phyloP scores from a whole-genome alignment of 2,888 invertebrate genomes.

The Aelia acuminata region DNA sequence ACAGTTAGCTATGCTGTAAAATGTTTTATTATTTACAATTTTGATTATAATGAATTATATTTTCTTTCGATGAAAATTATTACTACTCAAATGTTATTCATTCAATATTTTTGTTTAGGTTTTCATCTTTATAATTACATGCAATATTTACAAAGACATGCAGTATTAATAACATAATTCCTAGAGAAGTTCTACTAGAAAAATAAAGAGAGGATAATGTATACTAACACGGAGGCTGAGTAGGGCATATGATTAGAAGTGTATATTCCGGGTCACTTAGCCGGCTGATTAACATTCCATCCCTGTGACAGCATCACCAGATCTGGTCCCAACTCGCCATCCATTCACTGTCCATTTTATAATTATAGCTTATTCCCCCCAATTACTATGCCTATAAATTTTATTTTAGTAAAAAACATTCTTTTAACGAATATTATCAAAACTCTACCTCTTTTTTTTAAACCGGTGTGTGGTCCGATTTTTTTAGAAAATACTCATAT shows the following conservation, averaged over 20 bases:
- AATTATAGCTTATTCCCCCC: neutral
- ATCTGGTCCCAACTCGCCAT: neutral
- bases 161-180: neutral
- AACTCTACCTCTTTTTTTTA: neutral
- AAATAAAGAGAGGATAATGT: neutral
- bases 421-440: neutral
- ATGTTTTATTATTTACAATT: no score
- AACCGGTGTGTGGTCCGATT: neutral
- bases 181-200: neutral
- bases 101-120: no score
- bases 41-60: no score
- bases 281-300: conserved; percentile 41
- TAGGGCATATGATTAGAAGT: neutral
- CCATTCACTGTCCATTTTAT: neutral
- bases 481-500: no score
- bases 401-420: neutral
- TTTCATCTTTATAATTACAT: no score
- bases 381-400: neutral
- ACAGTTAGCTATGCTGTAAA: no score
- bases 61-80: no score
- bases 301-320: conserved; percentile 39
- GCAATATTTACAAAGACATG: no score
- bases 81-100: no score
- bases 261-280: conserved; percentile 35
- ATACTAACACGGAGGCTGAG: neutral